These are phyloP conservation scores for Fistularia tabacaria DNA, from an alignment of 2,797 vertebrate species.

Conservation along the genomic window DNA sequence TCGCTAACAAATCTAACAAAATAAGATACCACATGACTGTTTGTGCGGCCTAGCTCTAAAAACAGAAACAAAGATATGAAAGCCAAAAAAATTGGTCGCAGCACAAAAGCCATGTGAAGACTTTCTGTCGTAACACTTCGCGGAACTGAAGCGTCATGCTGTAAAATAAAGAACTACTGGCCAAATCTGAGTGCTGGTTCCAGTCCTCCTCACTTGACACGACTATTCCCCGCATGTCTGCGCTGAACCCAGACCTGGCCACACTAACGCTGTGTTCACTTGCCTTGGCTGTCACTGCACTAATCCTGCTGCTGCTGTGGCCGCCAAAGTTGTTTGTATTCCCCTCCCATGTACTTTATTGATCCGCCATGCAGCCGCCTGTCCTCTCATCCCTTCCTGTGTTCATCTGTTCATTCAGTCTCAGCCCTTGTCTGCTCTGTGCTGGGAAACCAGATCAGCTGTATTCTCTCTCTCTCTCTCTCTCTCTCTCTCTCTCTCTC, in stretches of 20 bases:
- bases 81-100: too few relatives aligned
- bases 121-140: conserved; percentile 7
- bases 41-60: too few relatives aligned
- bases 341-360: conserved; percentile 12
- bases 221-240: conserved; percentile 48
- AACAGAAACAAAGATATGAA: too few relatives aligned
- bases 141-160: conserved; percentile 13
- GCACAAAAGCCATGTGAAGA: conserved; percentile 4
- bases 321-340: not conserved
- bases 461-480: conserved; percentile 31
- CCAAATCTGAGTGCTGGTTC: conserved; percentile 15
- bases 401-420: conserved; percentile 17
- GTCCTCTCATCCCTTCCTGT: conserved; percentile 6
- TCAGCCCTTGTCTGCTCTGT: conserved; percentile 29
- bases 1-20: too few relatives aligned
- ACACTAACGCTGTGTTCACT: conserved; percentile 56
- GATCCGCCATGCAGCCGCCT: conserved; percentile 20
- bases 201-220: conserved; percentile 7
- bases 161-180: conserved; percentile 24
- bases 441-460: conserved; percentile 41
- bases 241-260: conserved; percentile 46
- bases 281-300: conserved; percentile 37
- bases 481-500: too few relatives aligned
- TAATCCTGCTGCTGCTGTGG: not conserved
- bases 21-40: too few relatives aligned